phyloP scores from a whole-genome alignment of 2,888 invertebrate species.

The Atrina japonica region DNA sequence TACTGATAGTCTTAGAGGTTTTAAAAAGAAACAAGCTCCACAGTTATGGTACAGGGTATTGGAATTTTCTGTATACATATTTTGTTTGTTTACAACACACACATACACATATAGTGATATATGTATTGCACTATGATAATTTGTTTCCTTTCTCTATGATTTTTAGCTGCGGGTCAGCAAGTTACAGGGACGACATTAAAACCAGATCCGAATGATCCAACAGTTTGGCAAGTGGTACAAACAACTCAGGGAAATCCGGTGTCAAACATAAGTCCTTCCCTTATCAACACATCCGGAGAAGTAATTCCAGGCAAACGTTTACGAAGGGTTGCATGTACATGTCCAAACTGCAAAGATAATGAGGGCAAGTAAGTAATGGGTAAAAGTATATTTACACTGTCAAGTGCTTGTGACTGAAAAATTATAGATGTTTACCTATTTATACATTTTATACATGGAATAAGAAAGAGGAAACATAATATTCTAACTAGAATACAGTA shows the following conservation, averaged over 20 bases:
- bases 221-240: conserved; percentile 88
- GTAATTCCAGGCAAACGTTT: conserved; percentile 79
- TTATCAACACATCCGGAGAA: conserved; percentile 29
- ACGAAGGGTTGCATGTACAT: conserved; percentile 96
- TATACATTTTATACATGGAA: too few species aligned
- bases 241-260: conserved; percentile 58
- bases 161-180: conserved; percentile 25
- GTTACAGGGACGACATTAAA: conserved; percentile 84
- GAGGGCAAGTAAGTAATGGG: conserved; percentile 83
- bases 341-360: conserved; percentile 96
- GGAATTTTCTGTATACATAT: too few species aligned
- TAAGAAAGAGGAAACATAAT: neutral
- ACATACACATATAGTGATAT: too few species aligned
- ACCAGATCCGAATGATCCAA: conserved; percentile 91
- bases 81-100: too few species aligned
- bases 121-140: too few species aligned
- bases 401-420: too few species aligned
- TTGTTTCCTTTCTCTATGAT: too few species aligned
- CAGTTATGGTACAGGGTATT: too few species aligned
- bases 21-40: too few species aligned
- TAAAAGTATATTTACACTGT: neutral
- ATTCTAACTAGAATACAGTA: conserved; percentile 1
- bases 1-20: too few species aligned
- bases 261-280: conserved; percentile 50
- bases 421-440: too few species aligned